Evolutionary conservation across 2,113 vertebrate genomes (phyloP), one percentile per base, ranked within the genome.

Genomic region (Todiramphus chloris): DNA sequence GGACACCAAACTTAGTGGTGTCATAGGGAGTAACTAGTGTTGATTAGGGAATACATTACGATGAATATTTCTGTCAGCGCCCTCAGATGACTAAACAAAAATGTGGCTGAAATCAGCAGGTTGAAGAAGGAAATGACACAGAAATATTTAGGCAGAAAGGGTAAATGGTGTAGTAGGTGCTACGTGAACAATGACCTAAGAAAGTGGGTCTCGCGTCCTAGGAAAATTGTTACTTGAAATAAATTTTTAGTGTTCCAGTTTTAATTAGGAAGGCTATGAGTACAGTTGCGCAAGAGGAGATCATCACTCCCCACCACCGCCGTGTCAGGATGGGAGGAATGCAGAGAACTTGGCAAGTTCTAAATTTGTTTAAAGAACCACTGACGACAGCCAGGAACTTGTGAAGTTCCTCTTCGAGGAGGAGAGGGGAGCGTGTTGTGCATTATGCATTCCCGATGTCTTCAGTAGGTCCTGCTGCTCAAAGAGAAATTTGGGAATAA

Each of bases 401-500:
- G 35, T 64, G 39, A 64, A 90, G n/a, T 55, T 90, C 23, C 12
- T 60, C 3, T 1, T 79, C 4, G 2, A 5, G 41, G 21, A 37
- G 48, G 58, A 69, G 31, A 63, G 11, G 13, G 66, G 33, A 76
- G 30, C 21, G 19, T 66, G 16, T 39, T 46, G 21, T 50, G 50
- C 67, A 1, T 9, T 31, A 1, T 2, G 2, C 33, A 6, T 80
- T 84, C 63, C 11, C 0, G 0, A 11, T 53, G 11, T 69, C 35
- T 80, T 76, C 50, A 70, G 63, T 46, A 83, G 59, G 55, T 81
- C 41, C 64, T 95, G 39, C 92, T 93, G 50, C 51, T 64, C 13
- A 5, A 12, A 39, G 20, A 66, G 58, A 82, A 8, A 17, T 35
- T 64, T 19, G 37, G 77, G 44, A 79, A 5, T 27, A 58, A 0